phyloP scores from a whole-genome alignment of 2,797 vertebrate species.

The Gouania willdenowi region DNA sequence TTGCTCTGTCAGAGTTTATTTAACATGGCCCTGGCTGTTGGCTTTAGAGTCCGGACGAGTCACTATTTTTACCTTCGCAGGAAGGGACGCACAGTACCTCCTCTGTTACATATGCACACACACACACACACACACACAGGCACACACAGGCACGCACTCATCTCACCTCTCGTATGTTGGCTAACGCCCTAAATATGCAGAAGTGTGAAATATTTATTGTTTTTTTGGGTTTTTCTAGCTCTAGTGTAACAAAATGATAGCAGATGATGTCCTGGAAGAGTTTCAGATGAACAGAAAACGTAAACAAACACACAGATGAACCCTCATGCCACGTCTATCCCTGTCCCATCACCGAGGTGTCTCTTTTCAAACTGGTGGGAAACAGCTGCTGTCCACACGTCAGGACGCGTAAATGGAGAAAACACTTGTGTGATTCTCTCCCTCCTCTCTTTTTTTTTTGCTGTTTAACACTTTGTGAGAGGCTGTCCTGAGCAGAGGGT shows the following conservation, averaged over 20 bases:
- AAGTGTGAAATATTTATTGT: neutral
- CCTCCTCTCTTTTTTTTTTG: constrained; percentile 23
- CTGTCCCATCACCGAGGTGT: constrained; percentile 29
- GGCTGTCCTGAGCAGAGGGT: constrained; percentile 51
- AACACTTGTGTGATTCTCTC: constrained; percentile 26
- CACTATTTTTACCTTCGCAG: constrained; percentile 62
- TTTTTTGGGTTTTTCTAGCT: neutral
- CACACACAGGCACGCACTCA: constrained; percentile 6
- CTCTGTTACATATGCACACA: constrained; percentile 31
- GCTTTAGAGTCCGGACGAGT: constrained; percentile 41
- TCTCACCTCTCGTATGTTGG: constrained; percentile 13
- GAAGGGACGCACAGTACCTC: constrained; percentile 30
- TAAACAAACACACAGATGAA: constrained; percentile 18
- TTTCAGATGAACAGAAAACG: constrained; percentile 7
- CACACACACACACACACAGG: too few species aligned
- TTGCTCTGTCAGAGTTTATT: constrained; percentile 63
- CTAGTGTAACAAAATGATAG: constrained; percentile 7
- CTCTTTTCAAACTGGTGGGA: constrained; percentile 42
- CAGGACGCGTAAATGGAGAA: constrained; percentile 36
- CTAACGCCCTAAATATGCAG: neutral
- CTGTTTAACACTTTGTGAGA: constrained; percentile 49
- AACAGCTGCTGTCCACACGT: constrained; percentile 67
- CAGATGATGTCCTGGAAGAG: neutral
- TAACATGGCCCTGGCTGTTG: constrained; percentile 36
- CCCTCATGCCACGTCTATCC: constrained; percentile 12